Base-by-base conservation (phyloP, 2,113 vertebrate genomes). In the Picathartes gymnocephalus region DNA sequence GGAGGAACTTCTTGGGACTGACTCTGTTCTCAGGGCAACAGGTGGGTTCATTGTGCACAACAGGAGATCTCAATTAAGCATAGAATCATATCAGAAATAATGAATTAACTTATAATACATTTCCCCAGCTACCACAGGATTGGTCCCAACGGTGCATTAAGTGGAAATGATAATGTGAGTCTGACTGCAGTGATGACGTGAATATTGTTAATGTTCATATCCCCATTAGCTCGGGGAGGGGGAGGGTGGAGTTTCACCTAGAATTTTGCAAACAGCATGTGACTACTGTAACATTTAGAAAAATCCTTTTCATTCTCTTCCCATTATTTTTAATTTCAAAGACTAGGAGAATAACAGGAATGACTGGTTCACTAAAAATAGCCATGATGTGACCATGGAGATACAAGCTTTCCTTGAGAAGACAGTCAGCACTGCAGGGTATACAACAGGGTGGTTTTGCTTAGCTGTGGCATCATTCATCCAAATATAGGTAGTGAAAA, bases 321-420 rank as follows among this genome's bases (percentile, higher is more conserved):
- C 37, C 56, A 62, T 86, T 81, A 81, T 88, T 92, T 95, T 88
- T 92, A 50, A 90, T 95, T 93, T 83, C 39, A 58, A 83, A 82
- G 35, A 31, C 54, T 65, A 64, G 33, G 48, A 88, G 53, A 81
- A 91, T 86, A 93, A 74, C 81, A 89, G 71, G 81, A 92, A 77
- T 83, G 92, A 79, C 53, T 93, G 73, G 35, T 92, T 94, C 76
- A 65, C 91, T 94, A 95, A 96, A 95, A 92, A 95, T 96, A 96
- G 70, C 93, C 17, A 0, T 81, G 80, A 86, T 3, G 35, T 95
- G 95, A 68, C 90, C 91, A 91, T 79, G 79, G 88, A 88, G 93
- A 95, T 86, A 76, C 7, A 78, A 95, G 80, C 15, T 71, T 86
- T 92, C 71, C 83, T 93, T 40, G 81, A 83, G 56, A 53, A 88